phyloP scores from a whole-genome alignment of 2,888 invertebrate genomes.

The Leptinotarsa peninsularis region DNA sequence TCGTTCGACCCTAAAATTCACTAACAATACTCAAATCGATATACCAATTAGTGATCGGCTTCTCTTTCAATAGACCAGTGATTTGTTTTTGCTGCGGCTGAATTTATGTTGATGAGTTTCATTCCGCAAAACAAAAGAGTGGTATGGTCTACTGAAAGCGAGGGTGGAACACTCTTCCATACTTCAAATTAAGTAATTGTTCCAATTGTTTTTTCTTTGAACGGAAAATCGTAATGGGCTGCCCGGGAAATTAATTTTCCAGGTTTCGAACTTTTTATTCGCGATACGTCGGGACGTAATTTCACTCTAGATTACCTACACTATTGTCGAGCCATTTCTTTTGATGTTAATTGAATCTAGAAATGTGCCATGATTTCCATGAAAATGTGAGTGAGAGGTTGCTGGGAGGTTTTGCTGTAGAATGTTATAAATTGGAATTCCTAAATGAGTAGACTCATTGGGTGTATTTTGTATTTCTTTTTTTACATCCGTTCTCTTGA shows the following conservation, averaged over 20 bases:
- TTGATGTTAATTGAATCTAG: neutral
- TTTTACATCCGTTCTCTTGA: too few relatives aligned
- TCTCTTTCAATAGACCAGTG: conserved; percentile 32
- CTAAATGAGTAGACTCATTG: too few relatives aligned
- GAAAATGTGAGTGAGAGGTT: too few relatives aligned
- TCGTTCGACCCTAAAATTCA: conserved; percentile 10
- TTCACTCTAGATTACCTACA: neutral
- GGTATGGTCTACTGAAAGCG: conserved; percentile 25
- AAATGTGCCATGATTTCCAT: neutral
- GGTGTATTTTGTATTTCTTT: too few relatives aligned
- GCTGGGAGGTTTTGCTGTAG: too few relatives aligned
- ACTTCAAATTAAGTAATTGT: conserved; percentile 31
- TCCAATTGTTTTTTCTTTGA: conserved; percentile 29
- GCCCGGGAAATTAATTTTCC: conserved; percentile 25
- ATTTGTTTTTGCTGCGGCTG: conserved; percentile 30
- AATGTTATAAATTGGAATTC: too few relatives aligned
- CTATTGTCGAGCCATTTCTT: neutral
- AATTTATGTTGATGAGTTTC: conserved; percentile 37
- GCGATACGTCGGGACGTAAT: neutral
- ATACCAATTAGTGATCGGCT: conserved; percentile 40
- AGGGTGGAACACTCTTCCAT: conserved; percentile 28
- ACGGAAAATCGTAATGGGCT: neutral
- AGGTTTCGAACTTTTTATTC: conserved; percentile 25
- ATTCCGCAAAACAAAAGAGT: conserved; percentile 27
- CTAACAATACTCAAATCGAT: conserved; percentile 32